Evolutionary conservation across 2,113 vertebrate genomes (phyloP).

Genomic region (Pollachius pollachius): DNA sequence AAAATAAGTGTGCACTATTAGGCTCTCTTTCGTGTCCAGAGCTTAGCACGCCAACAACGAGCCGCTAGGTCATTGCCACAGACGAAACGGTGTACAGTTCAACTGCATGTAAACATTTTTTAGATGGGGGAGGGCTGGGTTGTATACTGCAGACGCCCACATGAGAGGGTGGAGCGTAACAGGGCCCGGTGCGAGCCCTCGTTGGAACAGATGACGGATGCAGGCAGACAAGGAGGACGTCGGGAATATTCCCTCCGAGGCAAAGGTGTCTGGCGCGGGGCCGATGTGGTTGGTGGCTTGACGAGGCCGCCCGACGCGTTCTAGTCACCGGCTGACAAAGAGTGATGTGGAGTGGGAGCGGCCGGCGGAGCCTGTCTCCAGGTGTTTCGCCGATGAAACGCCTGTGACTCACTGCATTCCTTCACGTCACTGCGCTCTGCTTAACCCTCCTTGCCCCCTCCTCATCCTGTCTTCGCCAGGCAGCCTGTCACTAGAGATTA

Average conservation of each 20-base stretch:
- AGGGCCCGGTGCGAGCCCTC: constrained; percentile 27
- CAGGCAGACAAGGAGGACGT: constrained; percentile 10
- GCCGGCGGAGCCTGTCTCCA: constrained; percentile 29
- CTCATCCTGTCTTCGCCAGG: constrained; percentile 11
- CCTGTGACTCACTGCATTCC: constrained; percentile 15
- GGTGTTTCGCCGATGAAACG: constrained; percentile 21
- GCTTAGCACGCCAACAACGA: constrained; percentile 45
- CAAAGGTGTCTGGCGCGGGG: constrained; percentile 15
- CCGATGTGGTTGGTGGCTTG: constrained; percentile 23
- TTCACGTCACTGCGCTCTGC: constrained; percentile 1
- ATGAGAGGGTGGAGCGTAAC: constrained; percentile 17
- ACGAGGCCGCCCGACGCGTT: constrained; percentile 32
- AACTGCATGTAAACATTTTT: constrained; percentile 20
- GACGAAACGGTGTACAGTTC: constrained; percentile 23
- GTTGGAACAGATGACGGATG: constrained; percentile 23
- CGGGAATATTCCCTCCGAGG: constrained; percentile 30
- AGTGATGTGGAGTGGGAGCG: constrained; percentile 22
- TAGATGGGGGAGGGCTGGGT: not conserved
- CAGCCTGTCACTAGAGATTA: constrained; percentile 39
- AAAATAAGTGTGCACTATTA: constrained; percentile 22
- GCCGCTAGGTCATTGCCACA: constrained; percentile 38
- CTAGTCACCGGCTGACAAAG: constrained; percentile 20
- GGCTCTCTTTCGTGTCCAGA: constrained; percentile 11
- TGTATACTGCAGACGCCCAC: constrained; percentile 14
- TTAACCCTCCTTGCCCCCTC: constrained; percentile 5